Base-by-base conservation (phyloP, 2,113 vertebrate species). In the Hydrolagus affinis region DNA sequence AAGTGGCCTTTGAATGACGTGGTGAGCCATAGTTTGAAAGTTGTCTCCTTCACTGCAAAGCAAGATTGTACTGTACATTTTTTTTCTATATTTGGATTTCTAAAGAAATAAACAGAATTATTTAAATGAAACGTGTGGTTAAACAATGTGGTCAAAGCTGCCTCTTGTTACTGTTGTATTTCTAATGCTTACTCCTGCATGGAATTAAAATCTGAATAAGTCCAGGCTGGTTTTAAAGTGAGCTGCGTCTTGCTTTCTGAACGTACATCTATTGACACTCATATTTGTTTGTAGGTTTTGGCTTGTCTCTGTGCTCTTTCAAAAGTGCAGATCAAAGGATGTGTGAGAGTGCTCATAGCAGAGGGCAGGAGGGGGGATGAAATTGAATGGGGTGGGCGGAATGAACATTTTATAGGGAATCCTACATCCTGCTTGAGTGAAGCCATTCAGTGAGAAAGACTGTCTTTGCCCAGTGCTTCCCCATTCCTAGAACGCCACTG, bases 41-140 rank as follows among this genome's bases (percentile, higher is more conserved):
- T 21, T 28, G 6, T 44, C 44, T 44, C 44, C n/a, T 44, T 44
- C 44, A 44, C 44, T 44, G 44, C 44, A 83, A 32, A 83, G 32
- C 28, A 64, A 68, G 32, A 68, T 83, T 83, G 60, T 83, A 83
- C 28, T 44, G 72, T 44, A 69, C 17, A 15, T 75, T 56, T 83
- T 19, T 75, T 83, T 83, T 66, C 78, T 66, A 62, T 62, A 80
- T 14, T 62, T 64, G 28, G 30, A 83, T 83, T 83, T 83, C 62
- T 83, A 64, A 62, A 23, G 57, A 78, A 78, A 80, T 64, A 15
- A 44, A 44, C 44, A 62, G 32, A 66, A 56, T 83, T 83, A 83
- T 83, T 83, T 66, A 83, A 83, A 66, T 62, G 11, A 77, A 80
- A 83, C 8, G 25, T 66, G 25, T 83, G 17, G 28, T 23, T 9